These are phyloP conservation scores for Pempheris klunzingeri DNA, from an alignment of 2,797 vertebrate species.

Conservation along the genomic window DNA sequence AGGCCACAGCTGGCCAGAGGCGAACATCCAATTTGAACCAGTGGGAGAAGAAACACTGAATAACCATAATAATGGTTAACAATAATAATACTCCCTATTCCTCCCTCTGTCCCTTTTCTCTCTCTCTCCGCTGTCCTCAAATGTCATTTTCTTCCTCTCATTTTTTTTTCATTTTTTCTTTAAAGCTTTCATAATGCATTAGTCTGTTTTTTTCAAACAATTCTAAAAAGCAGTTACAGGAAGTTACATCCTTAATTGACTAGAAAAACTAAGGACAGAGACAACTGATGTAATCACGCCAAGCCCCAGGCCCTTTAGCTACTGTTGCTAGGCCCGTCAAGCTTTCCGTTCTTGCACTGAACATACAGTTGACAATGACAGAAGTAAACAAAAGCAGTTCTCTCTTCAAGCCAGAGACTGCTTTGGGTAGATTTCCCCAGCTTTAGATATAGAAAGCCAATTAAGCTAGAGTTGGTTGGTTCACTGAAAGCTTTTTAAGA, in stretches of 20 bases:
- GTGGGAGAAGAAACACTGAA: constrained; percentile 40
- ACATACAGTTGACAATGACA: background rate
- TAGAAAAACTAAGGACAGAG: background rate
- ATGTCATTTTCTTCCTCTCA: background rate
- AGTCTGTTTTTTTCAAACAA: background rate
- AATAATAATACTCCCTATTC: constrained; percentile 16
- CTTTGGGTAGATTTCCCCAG: no score
- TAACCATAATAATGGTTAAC: constrained; percentile 26
- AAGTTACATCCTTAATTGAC: background rate
- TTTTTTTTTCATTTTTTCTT: background rate
- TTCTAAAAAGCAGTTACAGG: constrained; percentile 2
- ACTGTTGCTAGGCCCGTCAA: background rate
- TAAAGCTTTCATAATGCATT: background rate
- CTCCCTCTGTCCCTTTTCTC: background rate
- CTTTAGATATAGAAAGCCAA: no score
- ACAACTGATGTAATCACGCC: background rate
- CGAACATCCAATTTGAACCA: constrained; percentile 24
- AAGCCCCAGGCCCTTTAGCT: background rate
- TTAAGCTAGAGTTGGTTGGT: no score
- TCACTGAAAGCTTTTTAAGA: no score
- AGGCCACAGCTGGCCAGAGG: constrained; percentile 40
- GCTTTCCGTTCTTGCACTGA: background rate
- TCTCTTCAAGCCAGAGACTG: no score
- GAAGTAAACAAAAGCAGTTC: background rate
- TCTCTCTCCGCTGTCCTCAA: background rate